Conservation (phyloP, 2,797 vertebrate genomes). For the Phalloptychus januarius region DNA sequence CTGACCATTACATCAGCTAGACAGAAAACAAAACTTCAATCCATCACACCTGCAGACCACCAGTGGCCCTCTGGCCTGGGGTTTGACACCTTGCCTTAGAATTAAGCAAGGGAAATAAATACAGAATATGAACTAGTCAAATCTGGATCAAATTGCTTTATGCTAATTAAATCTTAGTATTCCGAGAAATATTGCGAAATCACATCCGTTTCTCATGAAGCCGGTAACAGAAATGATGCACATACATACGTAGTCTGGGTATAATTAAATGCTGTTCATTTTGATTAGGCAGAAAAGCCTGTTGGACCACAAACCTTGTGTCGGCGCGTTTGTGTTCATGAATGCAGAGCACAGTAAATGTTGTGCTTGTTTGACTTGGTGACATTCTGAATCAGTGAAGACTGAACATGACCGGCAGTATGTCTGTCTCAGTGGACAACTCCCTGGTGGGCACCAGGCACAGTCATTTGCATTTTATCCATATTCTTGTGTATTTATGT, state of each 20-base stretch:
- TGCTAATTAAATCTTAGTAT: not conserved
- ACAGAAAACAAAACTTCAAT: too few species aligned
- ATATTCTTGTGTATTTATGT: slow-evolving; percentile 3
- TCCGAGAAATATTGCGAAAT: not conserved
- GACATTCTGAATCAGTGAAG: slow-evolving; percentile 14
- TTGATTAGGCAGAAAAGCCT: slow-evolving; percentile 11
- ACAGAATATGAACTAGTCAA: not conserved
- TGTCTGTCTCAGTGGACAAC: slow-evolving; percentile 15
- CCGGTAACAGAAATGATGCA: not conserved
- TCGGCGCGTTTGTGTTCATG: not conserved
- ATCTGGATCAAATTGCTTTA: not conserved
- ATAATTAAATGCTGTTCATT: slow-evolving; percentile 20
- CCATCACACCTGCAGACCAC: too few species aligned
- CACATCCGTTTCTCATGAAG: not conserved
- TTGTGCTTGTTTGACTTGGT: slow-evolving; percentile 37
- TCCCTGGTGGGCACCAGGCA: slow-evolving; percentile 35
- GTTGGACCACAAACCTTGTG: slow-evolving; percentile 8
- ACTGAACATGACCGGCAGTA: slow-evolving; percentile 2
- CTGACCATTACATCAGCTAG: too few species aligned
- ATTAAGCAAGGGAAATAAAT: not conserved
- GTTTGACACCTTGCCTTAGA: too few species aligned
- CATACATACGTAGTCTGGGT: slow-evolving; percentile 6
- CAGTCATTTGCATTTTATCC: slow-evolving; percentile 26
- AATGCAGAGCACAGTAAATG: slow-evolving; percentile 8
- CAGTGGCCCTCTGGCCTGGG: too few species aligned